phyloP scores from a whole-genome alignment of 2,113 vertebrate species.

The Nannospalax galili region DNA sequence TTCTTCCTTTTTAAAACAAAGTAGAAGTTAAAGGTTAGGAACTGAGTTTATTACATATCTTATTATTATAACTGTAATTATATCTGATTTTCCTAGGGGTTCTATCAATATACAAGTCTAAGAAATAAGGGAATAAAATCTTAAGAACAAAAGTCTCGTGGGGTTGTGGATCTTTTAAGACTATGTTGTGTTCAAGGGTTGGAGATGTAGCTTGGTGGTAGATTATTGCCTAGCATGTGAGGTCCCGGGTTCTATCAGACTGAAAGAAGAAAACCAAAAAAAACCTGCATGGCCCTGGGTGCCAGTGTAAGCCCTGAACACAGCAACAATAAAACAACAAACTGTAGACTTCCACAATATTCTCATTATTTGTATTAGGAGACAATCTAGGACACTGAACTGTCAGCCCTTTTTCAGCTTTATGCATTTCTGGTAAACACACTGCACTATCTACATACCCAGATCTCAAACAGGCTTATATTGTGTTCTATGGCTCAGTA shows the following conservation, averaged over 20 bases:
- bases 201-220: neutral
- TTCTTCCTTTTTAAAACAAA: neutral
- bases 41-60: neutral
- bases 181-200: neutral
- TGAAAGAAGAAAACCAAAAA: neutral
- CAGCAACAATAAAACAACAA: neutral
- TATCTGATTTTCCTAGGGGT: neutral
- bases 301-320: neutral
- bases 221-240: neutral
- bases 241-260: too few relatives aligned
- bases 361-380: too few relatives aligned
- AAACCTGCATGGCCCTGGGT: neutral
- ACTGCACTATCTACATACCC: neutral
- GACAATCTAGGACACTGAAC: neutral
- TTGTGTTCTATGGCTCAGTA: neutral
- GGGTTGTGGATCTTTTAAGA: neutral
- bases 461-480: too few relatives aligned
- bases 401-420: neutral
- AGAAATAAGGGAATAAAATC: conserved; percentile 20
- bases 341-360: neutral
- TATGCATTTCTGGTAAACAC: neutral
- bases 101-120: neutral
- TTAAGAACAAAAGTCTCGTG: neutral
- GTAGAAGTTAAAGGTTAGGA: neutral
- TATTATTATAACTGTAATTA: too few relatives aligned